phyloP scores from a whole-genome alignment of 2,797 vertebrate species.

The Cryptoblepharus egeriae region DNA sequence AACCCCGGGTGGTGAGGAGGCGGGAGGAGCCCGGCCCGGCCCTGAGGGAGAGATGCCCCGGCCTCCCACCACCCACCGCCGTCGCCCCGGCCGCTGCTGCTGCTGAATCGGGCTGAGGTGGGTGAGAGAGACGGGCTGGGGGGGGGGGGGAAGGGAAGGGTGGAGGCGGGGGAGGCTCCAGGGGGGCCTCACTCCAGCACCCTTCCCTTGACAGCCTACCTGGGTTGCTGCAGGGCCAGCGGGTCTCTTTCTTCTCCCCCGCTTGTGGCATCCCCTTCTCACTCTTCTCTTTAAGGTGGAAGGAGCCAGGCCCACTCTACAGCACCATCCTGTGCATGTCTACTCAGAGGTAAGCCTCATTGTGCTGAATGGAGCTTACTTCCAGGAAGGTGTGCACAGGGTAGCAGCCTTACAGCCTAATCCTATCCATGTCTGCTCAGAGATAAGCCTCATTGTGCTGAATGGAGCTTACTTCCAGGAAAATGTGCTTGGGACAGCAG shows the following conservation, averaged over 20 bases:
- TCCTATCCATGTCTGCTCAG: no score
- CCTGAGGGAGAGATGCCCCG: constrained; percentile 1
- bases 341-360: no score
- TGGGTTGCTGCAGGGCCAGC: no score
- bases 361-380: no score
- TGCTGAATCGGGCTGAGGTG: background rate
- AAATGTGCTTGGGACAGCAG: no score
- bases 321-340: no score
- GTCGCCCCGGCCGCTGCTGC: background rate
- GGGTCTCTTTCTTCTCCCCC: background rate
- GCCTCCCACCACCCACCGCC: background rate
- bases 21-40: no score
- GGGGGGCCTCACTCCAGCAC: background rate
- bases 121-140: background rate
- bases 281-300: background rate
- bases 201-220: background rate
- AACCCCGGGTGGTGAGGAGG: background rate
- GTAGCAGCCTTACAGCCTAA: no score
- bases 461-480: no score
- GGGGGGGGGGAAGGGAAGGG: background rate
- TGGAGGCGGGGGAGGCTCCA: background rate
- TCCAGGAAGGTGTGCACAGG: no score
- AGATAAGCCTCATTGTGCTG: no score
- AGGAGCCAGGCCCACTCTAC: background rate
- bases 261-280: background rate